Conservation (phyloP, 2,888 invertebrate genomes). For the Drosophila melanosoma region DNA sequence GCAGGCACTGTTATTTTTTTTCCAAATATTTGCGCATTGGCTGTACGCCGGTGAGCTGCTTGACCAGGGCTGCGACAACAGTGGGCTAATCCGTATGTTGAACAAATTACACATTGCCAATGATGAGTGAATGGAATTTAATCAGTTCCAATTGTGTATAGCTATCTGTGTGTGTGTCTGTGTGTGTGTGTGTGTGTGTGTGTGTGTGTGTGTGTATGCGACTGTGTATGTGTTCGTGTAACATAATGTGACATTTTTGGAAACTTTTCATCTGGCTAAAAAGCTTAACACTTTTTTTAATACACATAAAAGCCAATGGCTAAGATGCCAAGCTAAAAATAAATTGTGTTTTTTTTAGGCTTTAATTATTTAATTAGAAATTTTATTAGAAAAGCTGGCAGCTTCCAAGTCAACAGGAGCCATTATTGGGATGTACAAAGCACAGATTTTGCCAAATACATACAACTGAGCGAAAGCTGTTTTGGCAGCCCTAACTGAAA, state of each 20-base stretch:
- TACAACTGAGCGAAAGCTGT: neutral
- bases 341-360: neutral
- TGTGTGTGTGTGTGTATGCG: neutral
- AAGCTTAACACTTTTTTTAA: neutral
- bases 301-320: neutral
- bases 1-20: neutral
- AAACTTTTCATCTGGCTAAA: neutral
- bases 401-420: neutral
- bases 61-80: conserved; percentile 22
- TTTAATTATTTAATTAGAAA: neutral
- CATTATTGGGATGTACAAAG: neutral
- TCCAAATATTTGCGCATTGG: conserved; percentile 5
- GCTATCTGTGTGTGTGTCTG: neutral
- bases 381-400: neutral
- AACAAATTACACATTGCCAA: neutral
- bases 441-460: neutral
- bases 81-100: neutral
- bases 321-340: neutral
- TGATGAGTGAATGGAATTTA: neutral
- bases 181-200: no score
- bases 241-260: neutral
- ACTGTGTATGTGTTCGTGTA: no score
- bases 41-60: neutral
- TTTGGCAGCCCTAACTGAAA: conserved; percentile 10
- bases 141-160: neutral